These are phyloP conservation scores for Oncorhynchus keta DNA, from an alignment of 2,113 vertebrate species.

Conservation along the genomic window DNA sequence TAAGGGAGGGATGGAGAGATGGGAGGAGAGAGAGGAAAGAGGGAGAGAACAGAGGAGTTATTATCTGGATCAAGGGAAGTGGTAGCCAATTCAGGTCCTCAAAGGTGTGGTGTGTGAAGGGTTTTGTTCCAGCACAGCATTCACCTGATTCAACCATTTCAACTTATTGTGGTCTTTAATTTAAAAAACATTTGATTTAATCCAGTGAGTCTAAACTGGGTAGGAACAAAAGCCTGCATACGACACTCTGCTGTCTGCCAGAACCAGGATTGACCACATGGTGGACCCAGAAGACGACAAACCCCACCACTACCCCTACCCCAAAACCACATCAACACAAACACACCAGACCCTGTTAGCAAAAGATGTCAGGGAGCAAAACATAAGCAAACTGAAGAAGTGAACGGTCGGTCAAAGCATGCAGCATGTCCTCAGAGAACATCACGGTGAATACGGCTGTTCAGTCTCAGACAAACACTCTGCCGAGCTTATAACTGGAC, in stretches of 20 bases:
- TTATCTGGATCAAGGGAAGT: neutral
- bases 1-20: constrained; percentile 14
- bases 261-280: neutral
- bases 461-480: constrained; percentile 19
- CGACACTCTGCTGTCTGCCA: neutral
- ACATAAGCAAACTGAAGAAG: neutral
- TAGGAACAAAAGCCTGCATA: neutral
- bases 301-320: neutral
- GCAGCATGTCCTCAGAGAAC: neutral
- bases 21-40: constrained; percentile 8
- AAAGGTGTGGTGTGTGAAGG: too few relatives aligned
- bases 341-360: constrained; percentile 1
- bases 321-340: neutral
- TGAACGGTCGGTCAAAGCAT: constrained; percentile 12
- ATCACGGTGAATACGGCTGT: neutral
- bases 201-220: neutral
- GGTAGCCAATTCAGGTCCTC: neutral
- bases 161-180: neutral
- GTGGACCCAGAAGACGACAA: neutral
- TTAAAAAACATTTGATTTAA: neutral
- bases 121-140: neutral
- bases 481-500: neutral
- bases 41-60: neutral
- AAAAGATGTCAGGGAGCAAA: neutral
- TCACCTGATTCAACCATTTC: neutral